Base-by-base conservation (phyloP, 1,140 invertebrate genomes). In the Drosophila novamexicana region DNA sequence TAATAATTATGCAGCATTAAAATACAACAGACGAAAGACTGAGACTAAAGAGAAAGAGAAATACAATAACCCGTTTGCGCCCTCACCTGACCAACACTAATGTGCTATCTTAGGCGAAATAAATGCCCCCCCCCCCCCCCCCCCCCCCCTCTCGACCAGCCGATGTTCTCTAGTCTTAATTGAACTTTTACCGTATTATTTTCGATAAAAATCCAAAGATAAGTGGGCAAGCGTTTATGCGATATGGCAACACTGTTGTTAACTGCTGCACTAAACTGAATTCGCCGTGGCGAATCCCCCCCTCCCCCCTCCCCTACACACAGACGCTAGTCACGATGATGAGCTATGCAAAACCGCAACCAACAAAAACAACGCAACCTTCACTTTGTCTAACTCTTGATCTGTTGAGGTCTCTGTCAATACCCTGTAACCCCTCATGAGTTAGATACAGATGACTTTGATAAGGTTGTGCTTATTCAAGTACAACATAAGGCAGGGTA, bases 161-260 rank as follows among this genome's bases (percentile, higher is more conserved):
- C 34, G 44, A 52, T n/a, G 68, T 59, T 66, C 53, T 59, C 12
- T 22, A 29, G 47, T 10, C 39, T 44, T 73, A 73, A 73, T 73
- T 67, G 56, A 73, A 73, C 70, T 73, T 67, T 67, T 68, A 73
- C 56, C 70, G 64, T 58, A 61, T 69, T 68, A 56, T 42, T 68
- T 54, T 68, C 67, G 71, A 74, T 73, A 74, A 74, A 74, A 56
- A 54, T n/a, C n/a, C 18, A 69, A 54, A 62, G 65, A 74, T 69
- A 69, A 74, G 65, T 37, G 7, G 0, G 40, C 16, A 18, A 37
- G 12, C 52, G 50, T 69, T 56, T 61, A 68, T 47, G 18, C 57
- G 66, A 62, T 74, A 69, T 52, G 65, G 65, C 57, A 69, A 68
- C 57, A 49, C 37, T 69, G 36, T 10, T 59, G 54, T 44, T 42